Conservation (phyloP, 64 coral and sea anemone species). For the Orbicella faveolata region DNA sequence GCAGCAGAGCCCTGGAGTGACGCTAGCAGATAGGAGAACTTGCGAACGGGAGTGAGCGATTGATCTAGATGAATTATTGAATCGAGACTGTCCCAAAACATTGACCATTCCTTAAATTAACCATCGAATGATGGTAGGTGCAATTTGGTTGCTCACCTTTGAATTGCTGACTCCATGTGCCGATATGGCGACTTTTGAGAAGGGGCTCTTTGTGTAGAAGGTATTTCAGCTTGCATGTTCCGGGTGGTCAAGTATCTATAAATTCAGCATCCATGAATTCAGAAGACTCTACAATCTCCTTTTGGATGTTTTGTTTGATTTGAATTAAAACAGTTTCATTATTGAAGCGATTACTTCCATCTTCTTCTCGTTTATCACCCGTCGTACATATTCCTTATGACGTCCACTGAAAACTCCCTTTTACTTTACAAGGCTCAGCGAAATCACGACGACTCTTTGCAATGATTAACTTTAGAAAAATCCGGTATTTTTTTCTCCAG, state of each 20-base stretch:
- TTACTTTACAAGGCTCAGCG: constrained; percentile 29
- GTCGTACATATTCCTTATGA: constrained; percentile 38
- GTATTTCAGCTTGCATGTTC: neutral
- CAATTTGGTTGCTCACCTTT: constrained; percentile 19
- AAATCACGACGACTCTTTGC: constrained; percentile 16
- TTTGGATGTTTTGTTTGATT: constrained; percentile 37
- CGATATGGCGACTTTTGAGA: neutral
- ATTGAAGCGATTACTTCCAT: constrained; percentile 7
- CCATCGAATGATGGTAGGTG: constrained; percentile 20
- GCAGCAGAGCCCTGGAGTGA: constrained; percentile 35
- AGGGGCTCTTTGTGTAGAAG: neutral
- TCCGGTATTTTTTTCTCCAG: neutral
- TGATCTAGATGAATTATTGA: constrained; percentile 31
- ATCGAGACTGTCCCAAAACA: constrained; percentile 38
- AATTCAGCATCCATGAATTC: constrained; percentile 51
- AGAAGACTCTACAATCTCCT: constrained; percentile 29
- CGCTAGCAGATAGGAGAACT: constrained; percentile 52
- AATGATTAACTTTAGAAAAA: neutral
- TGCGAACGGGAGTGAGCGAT: constrained; percentile 31
- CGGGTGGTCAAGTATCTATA: constrained; percentile 34
- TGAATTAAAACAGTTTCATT: neutral
- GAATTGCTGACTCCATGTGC: neutral
- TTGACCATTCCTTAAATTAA: constrained; percentile 16
- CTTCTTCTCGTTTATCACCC: constrained; percentile 32
- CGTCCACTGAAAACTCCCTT: constrained; percentile 23